Percentiles rank a stretch among this genome's conserved stretches.
phyloP scores from a whole-genome alignment of 2,888 invertebrate species.

The Imbricaverruca yamaguchii region DNA sequence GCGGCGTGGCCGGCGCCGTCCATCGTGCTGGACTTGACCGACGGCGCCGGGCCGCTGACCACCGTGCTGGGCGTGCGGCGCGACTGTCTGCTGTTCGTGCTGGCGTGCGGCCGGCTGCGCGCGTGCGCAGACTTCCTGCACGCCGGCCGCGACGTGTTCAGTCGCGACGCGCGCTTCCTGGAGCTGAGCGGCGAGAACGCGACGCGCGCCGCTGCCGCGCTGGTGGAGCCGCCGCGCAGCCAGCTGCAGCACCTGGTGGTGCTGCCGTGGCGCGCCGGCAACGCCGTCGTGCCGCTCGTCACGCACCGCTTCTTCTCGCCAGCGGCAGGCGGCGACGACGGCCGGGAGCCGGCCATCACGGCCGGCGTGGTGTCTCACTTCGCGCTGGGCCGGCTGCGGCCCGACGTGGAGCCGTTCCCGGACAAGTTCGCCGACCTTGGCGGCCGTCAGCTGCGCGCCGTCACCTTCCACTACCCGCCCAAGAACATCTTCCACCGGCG shows the following conservation, averaged over 20 bases:
- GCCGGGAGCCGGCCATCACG: neutral
- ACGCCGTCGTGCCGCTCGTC: neutral
- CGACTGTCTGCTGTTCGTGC: neutral
- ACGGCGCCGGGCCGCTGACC: neutral
- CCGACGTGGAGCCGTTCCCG: neutral
- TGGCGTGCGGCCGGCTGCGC: neutral
- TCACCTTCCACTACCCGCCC: slow-evolving; percentile 9
- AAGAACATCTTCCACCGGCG: neutral
- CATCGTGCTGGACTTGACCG: neutral
- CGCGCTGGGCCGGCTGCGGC: neutral
- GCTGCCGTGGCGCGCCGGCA: neutral
- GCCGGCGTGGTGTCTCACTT: neutral
- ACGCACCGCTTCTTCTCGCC: neutral
- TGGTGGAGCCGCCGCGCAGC: neutral
- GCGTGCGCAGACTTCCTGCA: neutral
- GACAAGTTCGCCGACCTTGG: neutral
- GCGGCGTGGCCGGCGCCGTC: neutral
- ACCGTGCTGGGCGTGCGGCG: neutral
- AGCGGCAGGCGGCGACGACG: neutral
- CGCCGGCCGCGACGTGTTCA: neutral
- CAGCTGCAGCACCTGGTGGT: neutral
- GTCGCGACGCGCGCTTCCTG: neutral
- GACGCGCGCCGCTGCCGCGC: neutral
- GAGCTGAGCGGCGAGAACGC: neutral
- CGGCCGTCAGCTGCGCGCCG: neutral